Base-by-base conservation (phyloP, 2,797 vertebrate species). In the Acanthurus leucopareius region DNA sequence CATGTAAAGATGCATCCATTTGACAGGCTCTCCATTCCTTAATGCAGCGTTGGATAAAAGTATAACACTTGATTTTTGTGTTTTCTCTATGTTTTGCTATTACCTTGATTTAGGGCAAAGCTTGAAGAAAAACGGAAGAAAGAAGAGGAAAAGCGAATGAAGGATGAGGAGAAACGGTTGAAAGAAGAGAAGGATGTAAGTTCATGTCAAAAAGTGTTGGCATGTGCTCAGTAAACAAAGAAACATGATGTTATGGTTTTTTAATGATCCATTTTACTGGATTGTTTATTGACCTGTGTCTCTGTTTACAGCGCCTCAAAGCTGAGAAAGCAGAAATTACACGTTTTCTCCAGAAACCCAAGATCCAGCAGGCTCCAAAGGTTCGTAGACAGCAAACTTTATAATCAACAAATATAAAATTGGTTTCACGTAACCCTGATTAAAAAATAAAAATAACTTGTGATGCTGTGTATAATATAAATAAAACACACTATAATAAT, bases 51-150 rank as follows among this genome's bases (percentile, higher is more conserved):
- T 72, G 14, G 11, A 32, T 25, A 15, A 15, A 44, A 22, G 52
- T 38, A 3, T 28, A 13, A 19, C 14, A 6, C 10, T 7, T 25
- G 13, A 54, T 67, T 35, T 54, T 15, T 8, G 7, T 70, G 10
- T 35, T 35, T 3, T 2, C 5, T 65, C 10, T 63, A 48, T 38
- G 1, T 67, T 35, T 32, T 45, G 2, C 3, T 76, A 45, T 61
- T 28, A 52, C 52, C 25, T 71, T 38, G 7, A 81, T 52, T 35
- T 56, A 99, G 98, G 91, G 97, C 97, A 3, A 99, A 97, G 83
- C 95, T 97, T 1, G 98, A 99, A 93, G 98, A 99, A 79, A 99
- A 99, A 86, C 95, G 97, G 15, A 99, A 98, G 89, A 99, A 97
- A 85, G 98, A 99, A 60, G 97, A 99, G 63, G 97, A 99, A 82